Base-by-base conservation (phyloP, 2,113 vertebrate species). In the Oenanthe oenanthe region DNA sequence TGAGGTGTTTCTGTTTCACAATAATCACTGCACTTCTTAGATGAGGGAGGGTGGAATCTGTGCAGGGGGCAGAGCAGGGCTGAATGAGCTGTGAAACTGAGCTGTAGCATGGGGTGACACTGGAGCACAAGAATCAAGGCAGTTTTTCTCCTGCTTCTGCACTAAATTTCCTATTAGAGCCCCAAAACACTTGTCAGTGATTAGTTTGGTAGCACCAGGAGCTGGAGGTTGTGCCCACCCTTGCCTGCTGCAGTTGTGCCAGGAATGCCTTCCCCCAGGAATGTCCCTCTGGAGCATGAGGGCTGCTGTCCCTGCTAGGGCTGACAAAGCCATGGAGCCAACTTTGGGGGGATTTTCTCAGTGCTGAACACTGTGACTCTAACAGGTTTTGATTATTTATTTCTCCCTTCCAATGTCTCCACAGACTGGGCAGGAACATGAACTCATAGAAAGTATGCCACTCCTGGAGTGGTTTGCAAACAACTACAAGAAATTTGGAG, bases 401-500 rank as follows among this genome's bases (percentile, higher is more conserved):
- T 60, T 50, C 20, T 65, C 28, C 12, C 24, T 63, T 32, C 61
- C 21, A 56, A 74, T 86, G 43, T 89, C 53, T 81, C 9, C 74
- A 1, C 72, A 99, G 99, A 99, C 99, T 68, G 99, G 99, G 93
- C 99, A 99, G 96, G 99, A 99, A 96, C 99, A 99, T 4, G 99
- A 99, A 96, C 98, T 99, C 96, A 99, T 99, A 77, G 99, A 99
- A 98, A 99, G 99, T 96, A 99, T 99, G 99, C 99, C 99, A n/a
- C 97, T 99, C 89, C 98, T 99, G 97, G 99, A 99, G 96, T 99
- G 99, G 99, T 99, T 99, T 97, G 99, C 99, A 88, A 99, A 99
- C 95, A 99, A 99, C 98, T 99, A 99, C 98, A 99, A 99, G 98
- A 99, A 99, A 98, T 99, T 99, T 95, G 99, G 99, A 98, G 99